Evolutionary conservation across 1,140 invertebrate species (phyloP), one percentile per base, ranked within the genome.

Genomic region (Achroia grisella): DNA sequence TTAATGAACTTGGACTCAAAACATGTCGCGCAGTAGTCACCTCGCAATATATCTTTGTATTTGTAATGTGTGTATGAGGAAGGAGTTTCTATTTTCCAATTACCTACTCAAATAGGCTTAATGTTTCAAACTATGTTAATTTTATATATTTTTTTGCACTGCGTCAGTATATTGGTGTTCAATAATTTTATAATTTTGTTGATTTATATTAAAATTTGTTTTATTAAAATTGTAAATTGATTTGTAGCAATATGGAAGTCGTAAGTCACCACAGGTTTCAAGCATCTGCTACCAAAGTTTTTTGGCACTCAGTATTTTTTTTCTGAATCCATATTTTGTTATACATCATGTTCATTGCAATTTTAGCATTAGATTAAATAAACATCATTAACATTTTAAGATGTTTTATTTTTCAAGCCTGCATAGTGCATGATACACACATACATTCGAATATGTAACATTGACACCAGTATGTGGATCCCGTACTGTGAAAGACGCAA

Each of bases 331-430:
- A 56, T 52, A 40, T 53, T 72, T 71, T 68, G 59, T 75, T 66
- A 56, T 65, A 59, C 61, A 67, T 66, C 62, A 72, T 77, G 66
- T 71, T 78, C 66, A 71, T 62, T 76, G 60, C 70, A 72, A 73
- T 62, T 64, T 60, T 76, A 76, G 69, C 51, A 70, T 80, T 75
- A 79, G 66, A 71, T 68, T 66, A 77, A 46, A 82, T 78, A 82
- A 79, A 82, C 65, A 71, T 70, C 56, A 74, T 74, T 76, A 80
- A 80, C 63, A 72, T 64, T 56, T 62, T 48, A 30, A 44, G 14
- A 45, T 34, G 46, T 61, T 65, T 66, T 60, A 37, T 54, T 48
- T 49, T 52, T 48, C 17, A 23, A 23, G n/a, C n/a, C n/a, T n/a
- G n/a, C n/a, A n/a, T n/a, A n/a, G n/a, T n/a, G n/a, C n/a, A n/a